Base-by-base conservation (phyloP, 2,797 vertebrate species). In the Myotis daubentonii region DNA sequence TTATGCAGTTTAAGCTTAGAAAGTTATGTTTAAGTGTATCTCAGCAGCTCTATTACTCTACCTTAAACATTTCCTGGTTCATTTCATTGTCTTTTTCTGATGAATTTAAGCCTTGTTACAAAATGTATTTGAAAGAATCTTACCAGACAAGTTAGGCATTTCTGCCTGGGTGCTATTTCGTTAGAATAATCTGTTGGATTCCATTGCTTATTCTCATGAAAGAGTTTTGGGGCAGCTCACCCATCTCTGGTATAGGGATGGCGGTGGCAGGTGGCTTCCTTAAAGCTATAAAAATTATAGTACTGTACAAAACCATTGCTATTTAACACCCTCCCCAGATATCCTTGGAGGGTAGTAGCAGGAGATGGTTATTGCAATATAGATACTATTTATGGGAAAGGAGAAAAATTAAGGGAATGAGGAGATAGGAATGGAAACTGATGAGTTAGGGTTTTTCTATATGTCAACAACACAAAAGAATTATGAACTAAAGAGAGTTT, bases 91-190 rank as follows among this genome's bases (percentile, higher is more conserved):
- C 25, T 84, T 53, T 53, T 87, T 6, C 87, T 93, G 23, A 33
- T 92, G 78, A 95, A 90, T 94, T 85, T 92, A 94, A 94, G 23
- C 72, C 38, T 94, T 93, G 23, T 85, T 82, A 20, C 85, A 91
- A 82, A 89, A 38, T 72, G 10, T 79, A 75, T 91, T 95, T 89
- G 23, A 93, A 92, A 85, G 89, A 97, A 89, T 97, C 92, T 96
- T 72, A 68, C 84, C 70, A 65, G 90, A 92, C 87, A 92, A 79
- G 84, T 89, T 97, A 72, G 83, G 92, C 51, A 74, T 81, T 92
- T 94, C 68, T 91, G 41, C 49, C 55, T 92, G 47, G 17, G 70
- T 92, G 36, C 28, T 88, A 65, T 96, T 96, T 94, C 33, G 74
- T 92, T 89, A 95, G 84, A 38, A 51, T 74, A 41, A 94, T 74